A percentile compares a stretch with the other conserved stretches of the same genome.
Evolutionary conservation across 2,797 vertebrate species (phyloP).

Genomic region (Mus spretus): DNA sequence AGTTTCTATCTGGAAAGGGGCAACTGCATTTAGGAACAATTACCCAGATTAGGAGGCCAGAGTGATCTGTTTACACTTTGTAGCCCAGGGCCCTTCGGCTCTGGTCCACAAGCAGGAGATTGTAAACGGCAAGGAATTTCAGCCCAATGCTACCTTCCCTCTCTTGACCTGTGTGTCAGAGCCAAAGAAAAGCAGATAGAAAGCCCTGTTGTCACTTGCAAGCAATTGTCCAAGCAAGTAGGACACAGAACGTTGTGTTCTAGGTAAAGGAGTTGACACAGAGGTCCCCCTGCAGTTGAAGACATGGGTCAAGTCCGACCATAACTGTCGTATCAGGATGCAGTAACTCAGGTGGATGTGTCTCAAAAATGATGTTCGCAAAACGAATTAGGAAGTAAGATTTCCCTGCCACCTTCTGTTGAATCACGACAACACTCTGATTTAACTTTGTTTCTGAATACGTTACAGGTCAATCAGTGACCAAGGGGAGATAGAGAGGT

Average conservation of each 20-base stretch:
- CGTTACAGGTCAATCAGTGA: slow-evolving; percentile 82
- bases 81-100: slow-evolving; percentile 80
- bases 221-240: neutral
- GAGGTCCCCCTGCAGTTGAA: slow-evolving; percentile 43
- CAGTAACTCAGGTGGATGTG: slow-evolving; percentile 70
- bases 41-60: slow-evolving; percentile 89
- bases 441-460: slow-evolving; percentile 84
- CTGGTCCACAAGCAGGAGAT: slow-evolving; percentile 78
- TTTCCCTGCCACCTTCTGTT: slow-evolving; percentile 35
- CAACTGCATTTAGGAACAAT: slow-evolving; percentile 90
- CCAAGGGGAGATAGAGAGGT: slow-evolving; percentile 62
- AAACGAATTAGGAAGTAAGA: slow-evolving; percentile 78
- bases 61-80: slow-evolving; percentile 88
- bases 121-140: slow-evolving; percentile 81
- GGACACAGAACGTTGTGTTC: slow-evolving; percentile 47
- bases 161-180: slow-evolving; percentile 80
- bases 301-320: slow-evolving; percentile 61
- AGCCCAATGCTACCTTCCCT: slow-evolving; percentile 62
- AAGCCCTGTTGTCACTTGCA: slow-evolving; percentile 29
- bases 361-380: slow-evolving; percentile 70
- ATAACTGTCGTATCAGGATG: slow-evolving; percentile 46
- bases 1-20: slow-evolving; percentile 86
- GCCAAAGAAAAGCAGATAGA: neutral
- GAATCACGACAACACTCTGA: slow-evolving; percentile 78
- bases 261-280: slow-evolving; percentile 51